Conservation (phyloP, 2,888 invertebrate species). For the Tetragonisca angustula region DNA sequence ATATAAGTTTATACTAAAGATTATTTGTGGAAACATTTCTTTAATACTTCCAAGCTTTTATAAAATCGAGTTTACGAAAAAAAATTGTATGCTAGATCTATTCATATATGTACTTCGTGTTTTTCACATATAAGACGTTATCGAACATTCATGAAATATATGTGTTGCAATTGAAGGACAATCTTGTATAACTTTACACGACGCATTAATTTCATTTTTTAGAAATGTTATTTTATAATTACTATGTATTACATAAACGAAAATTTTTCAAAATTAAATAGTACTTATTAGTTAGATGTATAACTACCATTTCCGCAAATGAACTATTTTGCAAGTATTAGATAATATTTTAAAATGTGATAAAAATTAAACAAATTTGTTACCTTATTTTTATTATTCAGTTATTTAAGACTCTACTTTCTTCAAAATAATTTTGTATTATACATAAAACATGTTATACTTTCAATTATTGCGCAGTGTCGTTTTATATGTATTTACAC, state of each 20-base stretch:
- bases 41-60: no score
- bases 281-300: neutral
- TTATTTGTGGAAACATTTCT: no score
- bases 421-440: neutral
- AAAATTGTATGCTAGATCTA: no score
- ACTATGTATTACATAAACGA: neutral
- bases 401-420: neutral
- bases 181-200: conserved; percentile 17
- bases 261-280: neutral
- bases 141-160: conserved; percentile 77
- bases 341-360: neutral
- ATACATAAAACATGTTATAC: neutral
- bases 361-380: neutral
- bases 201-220: neutral
- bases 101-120: no score
- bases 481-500: neutral
- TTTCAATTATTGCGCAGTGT: neutral
- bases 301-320: neutral
- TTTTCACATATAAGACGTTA: no score
- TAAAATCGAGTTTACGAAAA: no score
- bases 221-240: neutral
- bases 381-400: no score
- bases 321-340: neutral
- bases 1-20: no score
- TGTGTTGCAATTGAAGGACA: conserved; percentile 78